Evolutionary conservation across 2,888 invertebrate species (phyloP).

Genomic region (Helleia helle): DNA sequence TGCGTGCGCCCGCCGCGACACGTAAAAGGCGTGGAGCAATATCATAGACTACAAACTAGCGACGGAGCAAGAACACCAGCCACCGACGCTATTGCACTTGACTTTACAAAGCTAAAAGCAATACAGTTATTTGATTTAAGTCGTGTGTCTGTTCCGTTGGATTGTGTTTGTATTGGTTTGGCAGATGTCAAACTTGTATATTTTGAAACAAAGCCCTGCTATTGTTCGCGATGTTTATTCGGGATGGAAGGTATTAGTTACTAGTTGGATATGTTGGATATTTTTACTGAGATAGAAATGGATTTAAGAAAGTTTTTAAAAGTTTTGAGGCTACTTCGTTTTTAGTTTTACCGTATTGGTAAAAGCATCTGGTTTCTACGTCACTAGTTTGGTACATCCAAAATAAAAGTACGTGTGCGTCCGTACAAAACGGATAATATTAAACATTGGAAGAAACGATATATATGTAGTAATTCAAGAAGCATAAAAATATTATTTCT

Average conservation of each 20-base stretch:
- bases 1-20: constrained; percentile 52
- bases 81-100: constrained; percentile 69
- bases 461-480: constrained; percentile 5
- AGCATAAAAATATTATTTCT: constrained; percentile 18
- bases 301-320: constrained; percentile 9
- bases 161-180: constrained; percentile 72
- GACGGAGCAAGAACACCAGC: constrained; percentile 65
- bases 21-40: constrained; percentile 72
- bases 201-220: constrained; percentile 62
- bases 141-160: constrained; percentile 65
- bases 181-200: constrained; percentile 72
- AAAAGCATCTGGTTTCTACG: neutral
- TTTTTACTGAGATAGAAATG: constrained; percentile 14
- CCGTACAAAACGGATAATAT: neutral
- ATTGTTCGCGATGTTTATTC: constrained; percentile 59
- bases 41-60: constrained; percentile 69
- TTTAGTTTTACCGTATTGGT: constrained; percentile 7
- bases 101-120: constrained; percentile 72
- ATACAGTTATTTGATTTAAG: constrained; percentile 75
- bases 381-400: neutral
- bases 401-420: constrained; percentile 6
- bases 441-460: constrained; percentile 1
- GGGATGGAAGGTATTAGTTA: constrained; percentile 48
- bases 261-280: constrained; percentile 14
- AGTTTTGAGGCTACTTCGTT: constrained; percentile 6